A percentile compares a stretch with the other conserved stretches of the same genome.
phyloP scores from a whole-genome alignment of 2,888 invertebrate species.

The Azorinus chamasolen region DNA sequence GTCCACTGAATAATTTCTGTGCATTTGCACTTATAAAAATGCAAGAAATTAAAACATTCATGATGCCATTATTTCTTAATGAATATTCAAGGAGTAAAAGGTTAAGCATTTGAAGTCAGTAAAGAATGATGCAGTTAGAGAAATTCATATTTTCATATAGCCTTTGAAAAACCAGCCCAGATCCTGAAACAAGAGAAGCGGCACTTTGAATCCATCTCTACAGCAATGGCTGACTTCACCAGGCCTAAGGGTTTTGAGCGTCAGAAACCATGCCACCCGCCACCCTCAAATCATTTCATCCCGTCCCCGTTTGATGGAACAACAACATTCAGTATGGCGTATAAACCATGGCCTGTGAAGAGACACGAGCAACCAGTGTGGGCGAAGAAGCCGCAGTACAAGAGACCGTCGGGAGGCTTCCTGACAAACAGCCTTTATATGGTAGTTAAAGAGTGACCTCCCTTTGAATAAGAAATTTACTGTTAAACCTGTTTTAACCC shows the following conservation, averaged over 20 bases:
- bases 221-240: constrained; percentile 62
- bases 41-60: too few relatives aligned
- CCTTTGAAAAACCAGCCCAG: neutral
- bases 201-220: constrained; percentile 24
- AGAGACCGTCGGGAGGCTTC: constrained; percentile 56
- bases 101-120: too few relatives aligned
- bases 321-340: constrained; percentile 55
- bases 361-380: constrained; percentile 58
- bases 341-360: constrained; percentile 55
- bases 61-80: too few relatives aligned
- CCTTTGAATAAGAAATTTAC: too few relatives aligned
- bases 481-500: too few relatives aligned
- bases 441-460: constrained; percentile 32
- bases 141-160: too few relatives aligned
- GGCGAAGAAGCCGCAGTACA: constrained; percentile 63
- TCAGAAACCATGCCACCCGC: constrained; percentile 43
- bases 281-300: constrained; percentile 32
- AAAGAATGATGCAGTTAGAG: too few relatives aligned
- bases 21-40: too few relatives aligned
- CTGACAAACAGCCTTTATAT: constrained; percentile 56
- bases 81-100: too few relatives aligned
- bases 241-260: constrained; percentile 32
- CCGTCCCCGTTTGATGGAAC: constrained; percentile 52
- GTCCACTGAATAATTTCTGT: too few relatives aligned
- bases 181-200: neutral